Evolutionary conservation across 2,113 vertebrate genomes (phyloP), one percentile per base, ranked within the genome.

Genomic region (Poeciliopsis prolifica): DNA sequence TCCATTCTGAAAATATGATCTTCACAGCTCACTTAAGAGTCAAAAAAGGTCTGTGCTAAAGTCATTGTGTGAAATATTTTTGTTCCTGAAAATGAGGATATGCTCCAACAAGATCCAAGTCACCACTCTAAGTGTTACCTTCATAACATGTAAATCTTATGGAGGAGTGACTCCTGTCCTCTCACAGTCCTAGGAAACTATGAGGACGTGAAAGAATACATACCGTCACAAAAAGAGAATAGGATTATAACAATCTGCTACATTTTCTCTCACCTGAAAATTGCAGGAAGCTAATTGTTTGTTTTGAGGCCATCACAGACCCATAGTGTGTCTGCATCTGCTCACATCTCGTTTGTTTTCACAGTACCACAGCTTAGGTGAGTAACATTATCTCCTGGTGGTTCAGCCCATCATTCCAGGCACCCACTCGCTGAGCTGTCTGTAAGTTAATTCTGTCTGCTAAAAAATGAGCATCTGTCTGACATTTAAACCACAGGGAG

Each of bases 401-500:
- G 77, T 78, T 75, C 84, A 72, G 84, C 70, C 84, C 84, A 85
- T 91, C 84, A 90, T 86, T 79, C 71, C 78, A 69, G 72, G 33
- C 65, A 72, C 77, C 81, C n/a, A 35, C 78, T 71, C 54, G 67
- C 82, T 61, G 70, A 86, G 86, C 82, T 86, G 78, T 89, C 87
- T 86, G 82, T 80, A 88, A 88, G 85, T 89, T 90, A 88, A 93
- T 88, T 90, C 89, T 88, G 89, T 87, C 84, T 37, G 72, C 74
- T 74, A 82, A 72, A 58, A 58, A 92, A 90, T 91, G 80, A 92
- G 80, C 65, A 30, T 91, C 89, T 82, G 69, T 64, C 81, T 90
- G 91, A 90, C 90, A 91, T 93, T 91, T 87, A 91, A 81, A 86
- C 89, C 83, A 61, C 87, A 78, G 88, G 88, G 87, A 86, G 78